phyloP scores from a whole-genome alignment of 2,113 vertebrate species.

The Aegithalos caudatus region DNA sequence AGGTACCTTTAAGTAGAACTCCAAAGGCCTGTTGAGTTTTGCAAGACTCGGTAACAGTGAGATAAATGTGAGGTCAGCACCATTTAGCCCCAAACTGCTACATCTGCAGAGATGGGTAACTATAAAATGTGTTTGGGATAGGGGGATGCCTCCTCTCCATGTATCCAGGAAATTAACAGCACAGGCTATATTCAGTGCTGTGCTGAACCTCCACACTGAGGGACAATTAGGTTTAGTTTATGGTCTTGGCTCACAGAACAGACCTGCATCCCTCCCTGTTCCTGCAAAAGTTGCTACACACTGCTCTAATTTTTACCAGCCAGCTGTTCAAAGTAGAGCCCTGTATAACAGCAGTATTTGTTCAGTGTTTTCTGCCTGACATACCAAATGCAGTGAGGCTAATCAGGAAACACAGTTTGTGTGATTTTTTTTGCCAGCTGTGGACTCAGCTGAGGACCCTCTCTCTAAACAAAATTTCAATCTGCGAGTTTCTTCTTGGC shows the following conservation, averaged over 20 bases:
- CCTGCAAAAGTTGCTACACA: neutral
- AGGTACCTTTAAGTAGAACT: neutral
- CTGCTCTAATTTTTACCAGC: neutral
- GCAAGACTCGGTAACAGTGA: neutral
- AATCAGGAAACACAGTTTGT: neutral
- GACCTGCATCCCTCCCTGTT: neutral
- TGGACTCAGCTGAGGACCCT: neutral
- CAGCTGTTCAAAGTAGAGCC: neutral
- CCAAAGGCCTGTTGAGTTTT: neutral
- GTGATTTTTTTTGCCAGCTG: neutral
- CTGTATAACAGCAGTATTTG: neutral
- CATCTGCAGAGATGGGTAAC: neutral
- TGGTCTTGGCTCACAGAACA: neutral
- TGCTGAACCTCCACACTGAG: neutral
- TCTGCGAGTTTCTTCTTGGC: neutral
- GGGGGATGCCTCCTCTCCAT: neutral
- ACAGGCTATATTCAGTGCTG: neutral
- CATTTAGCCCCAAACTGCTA: neutral
- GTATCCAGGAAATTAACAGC: neutral
- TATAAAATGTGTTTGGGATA: accelerated
- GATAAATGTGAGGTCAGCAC: neutral
- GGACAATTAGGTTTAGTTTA: neutral
- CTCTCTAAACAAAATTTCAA: neutral
- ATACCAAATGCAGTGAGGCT: neutral
- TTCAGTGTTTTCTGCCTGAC: neutral